These are phyloP conservation scores for Anabas testudineus DNA, from an alignment of 2,797 vertebrate genomes.

Conservation along the genomic window DNA sequence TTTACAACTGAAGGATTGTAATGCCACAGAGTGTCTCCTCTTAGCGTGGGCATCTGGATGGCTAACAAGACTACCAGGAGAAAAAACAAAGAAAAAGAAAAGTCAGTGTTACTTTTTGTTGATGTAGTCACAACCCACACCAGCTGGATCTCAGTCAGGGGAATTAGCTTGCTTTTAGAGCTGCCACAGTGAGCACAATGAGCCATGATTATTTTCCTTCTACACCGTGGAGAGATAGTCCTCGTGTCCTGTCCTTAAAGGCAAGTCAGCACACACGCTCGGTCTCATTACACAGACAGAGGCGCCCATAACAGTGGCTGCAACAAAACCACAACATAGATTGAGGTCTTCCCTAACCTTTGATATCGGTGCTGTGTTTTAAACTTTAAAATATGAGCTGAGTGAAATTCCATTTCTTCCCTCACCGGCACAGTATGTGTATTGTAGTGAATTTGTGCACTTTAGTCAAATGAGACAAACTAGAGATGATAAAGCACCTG, in stretches of 20 bases:
- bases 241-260: background rate
- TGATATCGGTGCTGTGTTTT: slow-evolving; percentile 8
- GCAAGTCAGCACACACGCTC: background rate
- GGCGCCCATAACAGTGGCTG: too few relatives aligned
- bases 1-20: background rate
- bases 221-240: background rate
- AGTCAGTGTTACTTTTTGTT: too few relatives aligned
- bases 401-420: slow-evolving; percentile 54
- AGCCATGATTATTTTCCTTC: background rate
- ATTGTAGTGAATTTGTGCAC: slow-evolving; percentile 14
- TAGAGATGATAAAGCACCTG: slow-evolving; percentile 18
- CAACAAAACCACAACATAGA: background rate
- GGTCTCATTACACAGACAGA: too few relatives aligned
- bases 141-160: too few relatives aligned
- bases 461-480: slow-evolving; percentile 29
- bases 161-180: background rate
- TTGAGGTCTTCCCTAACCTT: background rate
- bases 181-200: background rate
- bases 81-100: too few relatives aligned
- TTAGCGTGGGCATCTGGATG: background rate
- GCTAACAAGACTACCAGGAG: too few relatives aligned
- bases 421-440: slow-evolving; percentile 16
- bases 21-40: background rate
- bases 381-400: slow-evolving; percentile 41
- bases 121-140: too few relatives aligned